Evolutionary conservation across 2,113 vertebrate species (phyloP).

Genomic region (Axis porcinus): DNA sequence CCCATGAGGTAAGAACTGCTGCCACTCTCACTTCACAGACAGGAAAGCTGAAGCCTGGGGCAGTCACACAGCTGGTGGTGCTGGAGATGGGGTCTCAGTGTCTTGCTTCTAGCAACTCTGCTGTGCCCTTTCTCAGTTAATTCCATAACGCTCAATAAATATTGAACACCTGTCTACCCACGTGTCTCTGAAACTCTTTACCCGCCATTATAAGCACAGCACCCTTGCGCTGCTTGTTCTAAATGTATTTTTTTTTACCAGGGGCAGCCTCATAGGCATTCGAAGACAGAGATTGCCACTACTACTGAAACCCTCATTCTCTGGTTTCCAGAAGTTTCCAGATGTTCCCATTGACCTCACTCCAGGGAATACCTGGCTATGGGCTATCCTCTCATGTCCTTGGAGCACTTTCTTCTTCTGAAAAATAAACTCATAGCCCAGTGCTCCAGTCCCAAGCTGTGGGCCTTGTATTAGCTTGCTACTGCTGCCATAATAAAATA

Average conservation of each 20-base stretch:
- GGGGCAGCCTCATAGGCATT: neutral
- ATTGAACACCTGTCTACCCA: neutral
- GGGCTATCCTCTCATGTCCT: neutral
- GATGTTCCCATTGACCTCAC: neutral
- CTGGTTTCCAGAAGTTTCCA: neutral
- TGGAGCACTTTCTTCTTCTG: neutral
- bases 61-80: neutral
- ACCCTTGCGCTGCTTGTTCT: accelerated
- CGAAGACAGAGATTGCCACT: neutral
- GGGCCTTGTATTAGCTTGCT: neutral
- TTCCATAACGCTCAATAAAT: neutral
- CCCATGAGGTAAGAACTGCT: neutral
- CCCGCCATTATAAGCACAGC: neutral
- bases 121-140: accelerated
- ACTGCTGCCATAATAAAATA: neutral
- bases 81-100: accelerated
- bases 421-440: neutral
- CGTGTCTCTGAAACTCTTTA: neutral
- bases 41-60: neutral
- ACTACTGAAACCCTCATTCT: neutral
- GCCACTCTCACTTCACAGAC: neutral
- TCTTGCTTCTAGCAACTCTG: neutral
- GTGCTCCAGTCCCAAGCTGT: neutral
- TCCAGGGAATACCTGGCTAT: too few relatives aligned
- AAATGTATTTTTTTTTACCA: neutral